Percentiles rank a stretch among this genome's conserved stretches.
Conservation (phyloP, 2,888 invertebrate species). For the Microplitis deprimator region DNA sequence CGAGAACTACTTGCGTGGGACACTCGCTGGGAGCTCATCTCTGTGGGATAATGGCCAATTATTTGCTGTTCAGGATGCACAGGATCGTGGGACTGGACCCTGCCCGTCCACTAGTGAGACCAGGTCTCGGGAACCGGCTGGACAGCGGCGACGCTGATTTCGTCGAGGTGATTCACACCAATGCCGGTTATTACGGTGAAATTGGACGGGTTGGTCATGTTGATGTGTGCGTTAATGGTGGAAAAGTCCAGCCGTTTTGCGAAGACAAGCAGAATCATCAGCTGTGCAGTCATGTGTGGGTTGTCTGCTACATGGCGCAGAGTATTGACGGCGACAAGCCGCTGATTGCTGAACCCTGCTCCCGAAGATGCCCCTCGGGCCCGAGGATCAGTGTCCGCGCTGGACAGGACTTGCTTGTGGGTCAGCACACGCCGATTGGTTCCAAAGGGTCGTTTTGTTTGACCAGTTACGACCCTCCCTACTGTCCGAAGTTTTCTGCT, state of each 20-base stretch:
- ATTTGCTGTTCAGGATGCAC: constrained; percentile 81
- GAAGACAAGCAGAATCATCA: constrained; percentile 80
- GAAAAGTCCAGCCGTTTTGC: constrained; percentile 83
- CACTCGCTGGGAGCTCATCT: constrained; percentile 85
- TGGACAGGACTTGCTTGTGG: constrained; percentile 77
- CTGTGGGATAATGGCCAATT: constrained; percentile 83
- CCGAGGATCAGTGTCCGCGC: constrained; percentile 74
- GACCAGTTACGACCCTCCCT: constrained; percentile 78
- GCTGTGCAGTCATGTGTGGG: constrained; percentile 86
- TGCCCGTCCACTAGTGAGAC: constrained; percentile 80
- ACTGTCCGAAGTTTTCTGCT: constrained; percentile 76
- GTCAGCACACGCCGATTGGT: constrained; percentile 81
- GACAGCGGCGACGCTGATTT: constrained; percentile 83
- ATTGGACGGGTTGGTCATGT: constrained; percentile 82
- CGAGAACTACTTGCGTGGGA: constrained; percentile 82
- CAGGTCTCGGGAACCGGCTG: constrained; percentile 76
- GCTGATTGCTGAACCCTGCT: constrained; percentile 80
- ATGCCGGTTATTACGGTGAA: constrained; percentile 86
- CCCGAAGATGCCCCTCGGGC: constrained; percentile 81
- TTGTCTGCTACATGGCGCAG: constrained; percentile 85
- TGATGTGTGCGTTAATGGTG: constrained; percentile 86
- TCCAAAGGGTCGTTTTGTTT: constrained; percentile 82
- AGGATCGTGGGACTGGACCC: constrained; percentile 84
- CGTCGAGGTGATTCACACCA: constrained; percentile 85
- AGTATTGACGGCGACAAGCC: constrained; percentile 75